Evolutionary conservation across 1,140 invertebrate genomes (phyloP).

Genomic region (Uloborus diversus): DNA sequence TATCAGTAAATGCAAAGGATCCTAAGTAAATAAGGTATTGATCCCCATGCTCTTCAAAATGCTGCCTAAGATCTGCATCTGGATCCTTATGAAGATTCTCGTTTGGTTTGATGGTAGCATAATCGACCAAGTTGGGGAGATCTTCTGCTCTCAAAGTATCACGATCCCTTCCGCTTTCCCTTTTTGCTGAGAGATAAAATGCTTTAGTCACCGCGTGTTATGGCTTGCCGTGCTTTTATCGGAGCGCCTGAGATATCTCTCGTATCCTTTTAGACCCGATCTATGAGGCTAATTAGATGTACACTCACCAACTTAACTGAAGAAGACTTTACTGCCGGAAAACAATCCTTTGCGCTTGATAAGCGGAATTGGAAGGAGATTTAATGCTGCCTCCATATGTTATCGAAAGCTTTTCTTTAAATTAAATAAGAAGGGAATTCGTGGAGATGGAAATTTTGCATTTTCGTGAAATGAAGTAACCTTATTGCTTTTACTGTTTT

Average conservation of each 20-base stretch:
- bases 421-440: no score
- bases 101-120: slow-evolving; percentile 36
- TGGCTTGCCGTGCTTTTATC: slow-evolving; percentile 23
- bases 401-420: no score
- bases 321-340: slow-evolving; percentile 1
- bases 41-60: slow-evolving; percentile 28
- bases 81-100: background rate
- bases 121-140: slow-evolving; percentile 22
- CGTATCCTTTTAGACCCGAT: slow-evolving; percentile 14
- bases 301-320: background rate
- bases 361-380: slow-evolving; percentile 11
- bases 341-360: background rate
- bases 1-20: slow-evolving; percentile 28
- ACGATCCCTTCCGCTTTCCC: background rate
- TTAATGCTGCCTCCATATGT: background rate
- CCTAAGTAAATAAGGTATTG: slow-evolving; percentile 52
- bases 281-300: slow-evolving; percentile 44
- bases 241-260: slow-evolving; percentile 1
- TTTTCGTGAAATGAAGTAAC: no score
- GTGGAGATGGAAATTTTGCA: no score
- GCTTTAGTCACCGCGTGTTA: slow-evolving; percentile 29
- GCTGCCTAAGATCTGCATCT: background rate
- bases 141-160: background rate
- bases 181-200: slow-evolving; percentile 23
- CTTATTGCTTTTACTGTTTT: no score